phyloP scores from a whole-genome alignment of 2,113 vertebrate species.

The Erythrocebus patas region DNA sequence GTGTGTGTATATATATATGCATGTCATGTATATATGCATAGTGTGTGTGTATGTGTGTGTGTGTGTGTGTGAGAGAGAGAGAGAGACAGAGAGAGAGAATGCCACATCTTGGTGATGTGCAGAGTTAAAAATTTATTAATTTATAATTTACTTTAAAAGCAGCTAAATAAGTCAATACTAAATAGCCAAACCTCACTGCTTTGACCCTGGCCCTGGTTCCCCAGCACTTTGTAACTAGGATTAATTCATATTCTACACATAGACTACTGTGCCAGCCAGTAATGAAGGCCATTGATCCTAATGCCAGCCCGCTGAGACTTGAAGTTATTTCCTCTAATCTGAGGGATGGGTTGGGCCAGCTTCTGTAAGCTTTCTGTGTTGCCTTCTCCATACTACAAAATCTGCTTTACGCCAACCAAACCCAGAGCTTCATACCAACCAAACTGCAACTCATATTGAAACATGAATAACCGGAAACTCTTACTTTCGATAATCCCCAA shows the following conservation, averaged over 20 bases:
- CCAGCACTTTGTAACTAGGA: background rate
- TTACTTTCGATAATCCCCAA: background rate
- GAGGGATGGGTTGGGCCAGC: background rate
- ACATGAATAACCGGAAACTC: background rate
- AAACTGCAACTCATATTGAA: background rate
- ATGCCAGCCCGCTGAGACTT: background rate
- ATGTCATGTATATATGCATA: background rate
- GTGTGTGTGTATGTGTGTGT: no score
- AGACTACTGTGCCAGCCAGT: background rate
- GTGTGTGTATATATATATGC: background rate
- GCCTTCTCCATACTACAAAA: background rate
- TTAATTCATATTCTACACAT: background rate
- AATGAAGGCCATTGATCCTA: background rate
- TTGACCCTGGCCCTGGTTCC: background rate
- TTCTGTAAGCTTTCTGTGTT: background rate
- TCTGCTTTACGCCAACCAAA: background rate
- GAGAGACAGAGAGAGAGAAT: background rate
- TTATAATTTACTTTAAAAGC: background rate
- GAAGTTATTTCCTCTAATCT: background rate
- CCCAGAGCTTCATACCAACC: background rate
- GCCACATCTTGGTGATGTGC: background rate
- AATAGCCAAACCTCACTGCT: background rate
- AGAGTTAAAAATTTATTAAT: background rate
- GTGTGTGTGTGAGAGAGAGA: fast-evolving
- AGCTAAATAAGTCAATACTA: background rate